Evolutionary conservation across 2,888 invertebrate genomes (phyloP), one percentile per base, ranked within the genome.

Genomic region (Lochmaea crataegi): DNA sequence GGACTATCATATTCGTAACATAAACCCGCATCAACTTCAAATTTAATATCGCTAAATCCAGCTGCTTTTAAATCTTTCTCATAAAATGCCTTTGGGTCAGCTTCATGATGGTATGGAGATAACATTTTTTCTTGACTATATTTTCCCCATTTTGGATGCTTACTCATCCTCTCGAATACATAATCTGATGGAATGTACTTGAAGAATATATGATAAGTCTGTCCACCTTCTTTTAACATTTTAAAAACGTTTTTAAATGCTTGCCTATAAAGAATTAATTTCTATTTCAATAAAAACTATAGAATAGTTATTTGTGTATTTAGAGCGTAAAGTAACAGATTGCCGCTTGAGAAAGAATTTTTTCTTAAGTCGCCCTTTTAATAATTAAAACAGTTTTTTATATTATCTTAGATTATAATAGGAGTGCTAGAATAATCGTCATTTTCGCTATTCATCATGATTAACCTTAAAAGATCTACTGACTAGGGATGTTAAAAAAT

Each of bases 71-170:
- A 38, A 60, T 60, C 60, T 32, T 14, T 38, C 16, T 32, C 38
- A 11, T 16, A 38, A n/a, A 38, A 60, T n/a, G 12, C n/a, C 38
- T 38, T 60, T 10, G 60, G 60, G 10, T 60, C 32, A 9, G 60
- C n/a, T 32, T 60, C 12, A 38, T 38, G 14, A 9, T 60, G n/a
- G n/a, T 60, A 60, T 2, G 32, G n/a, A 38, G 32, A n/a, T 38
- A 60, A 38, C 60, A 60, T 60, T 38, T 60, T 60, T 14, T 60
- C 38, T 16, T 60, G 60, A 14, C 38, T 32, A 10, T 60, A 60
- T 11, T 38, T 60, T 38, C 60, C 60, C 60, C 60, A 60, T 18
- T 60, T 60, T 3, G 60, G 60, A 60, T 60, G 60, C n/a, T 60
- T 32, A 38, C 60, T 60, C 38, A 60, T 14, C 11, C n/a, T 60